Percentiles rank a stretch among this genome's conserved stretches.
Conservation (phyloP, 2,888 invertebrate genomes). For the Tromatobia lineatoria region DNA sequence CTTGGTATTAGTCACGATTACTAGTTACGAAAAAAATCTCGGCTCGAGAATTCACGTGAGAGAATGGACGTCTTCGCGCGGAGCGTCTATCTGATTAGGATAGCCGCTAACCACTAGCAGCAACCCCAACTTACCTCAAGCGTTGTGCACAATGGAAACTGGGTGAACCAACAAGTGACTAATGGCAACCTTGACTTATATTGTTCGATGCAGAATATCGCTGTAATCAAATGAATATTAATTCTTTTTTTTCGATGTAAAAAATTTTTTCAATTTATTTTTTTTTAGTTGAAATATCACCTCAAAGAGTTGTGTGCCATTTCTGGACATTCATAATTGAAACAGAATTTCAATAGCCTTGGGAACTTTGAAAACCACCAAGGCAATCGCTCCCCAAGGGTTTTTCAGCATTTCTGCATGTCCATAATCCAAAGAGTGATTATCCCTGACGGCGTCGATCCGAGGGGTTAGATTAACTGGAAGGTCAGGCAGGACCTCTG, state of each 20-base stretch:
- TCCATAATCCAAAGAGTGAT: conserved; percentile 2
- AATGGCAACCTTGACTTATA: neutral
- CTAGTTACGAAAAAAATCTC: no score
- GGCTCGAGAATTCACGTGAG: no score
- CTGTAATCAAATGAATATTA: neutral
- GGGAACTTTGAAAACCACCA: neutral
- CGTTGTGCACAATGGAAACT: neutral
- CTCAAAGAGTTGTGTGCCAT: neutral
- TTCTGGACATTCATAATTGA: no score
- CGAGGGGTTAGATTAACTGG: neutral
- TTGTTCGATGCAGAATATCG: neutral
- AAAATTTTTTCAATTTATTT: no score
- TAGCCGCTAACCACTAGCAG: no score
- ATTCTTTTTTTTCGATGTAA: no score
- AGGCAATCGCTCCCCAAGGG: neutral
- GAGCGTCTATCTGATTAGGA: no score
- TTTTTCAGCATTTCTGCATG: neutral
- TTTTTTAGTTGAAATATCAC: no score
- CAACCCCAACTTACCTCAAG: neutral
- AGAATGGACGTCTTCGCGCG: no score
- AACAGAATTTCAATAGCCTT: neutral
- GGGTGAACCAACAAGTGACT: neutral
- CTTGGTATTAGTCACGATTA: no score
- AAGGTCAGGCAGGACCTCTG: neutral
- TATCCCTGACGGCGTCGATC: neutral